Evolutionary conservation across 2,797 vertebrate species (phyloP), one percentile per base, ranked within the genome.

Genomic region (Oophaga sylvatica): DNA sequence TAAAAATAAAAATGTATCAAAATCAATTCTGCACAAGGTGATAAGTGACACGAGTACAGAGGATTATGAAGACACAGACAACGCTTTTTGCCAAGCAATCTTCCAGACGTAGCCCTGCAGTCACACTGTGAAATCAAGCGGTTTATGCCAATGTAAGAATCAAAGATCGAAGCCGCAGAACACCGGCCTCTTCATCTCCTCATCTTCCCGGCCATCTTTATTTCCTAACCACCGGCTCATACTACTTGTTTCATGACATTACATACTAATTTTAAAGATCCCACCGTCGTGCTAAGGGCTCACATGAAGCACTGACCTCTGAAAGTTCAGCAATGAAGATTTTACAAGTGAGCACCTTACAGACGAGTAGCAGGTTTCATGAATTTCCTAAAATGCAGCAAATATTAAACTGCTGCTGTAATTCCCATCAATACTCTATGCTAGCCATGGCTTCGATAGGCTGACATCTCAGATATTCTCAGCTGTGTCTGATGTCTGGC

Each of bases 231-330:
- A 94, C 93, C 94, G 95, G 95, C 96, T 95, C 94, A 94, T 95
- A 93, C 94, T 96, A 96, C 93, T 92, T 93, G 97, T 97, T 97
- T 97, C 97, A 95, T 96, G 93, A 96, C 96, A 96, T 95, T 95
- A 96, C 93, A 95, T 94, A 96, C 96, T 94, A 95, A 96, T 93
- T 96, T 94, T 92, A 96, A 41, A 96, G 97, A 97, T 81, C 70
- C 31, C 76, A 22, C 45, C 77, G 65, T 65, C 67, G 17, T 56
- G 70, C 35, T 29, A 48, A 35, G 31, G 19, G 60, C 60, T 65
- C 13, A 48, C n/a, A 26, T n/a, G 60, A 41, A 48, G 22, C 3
- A 22, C 16, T 78, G 60, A 67, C 22, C 12, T 2, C 41, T 77
- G 22, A 59, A 19, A 85, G 73, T 22, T 59, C 80, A 76, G 31